phyloP scores from a whole-genome alignment of 1,140 invertebrate genomes.

The Dendroctonus ponderosae region DNA sequence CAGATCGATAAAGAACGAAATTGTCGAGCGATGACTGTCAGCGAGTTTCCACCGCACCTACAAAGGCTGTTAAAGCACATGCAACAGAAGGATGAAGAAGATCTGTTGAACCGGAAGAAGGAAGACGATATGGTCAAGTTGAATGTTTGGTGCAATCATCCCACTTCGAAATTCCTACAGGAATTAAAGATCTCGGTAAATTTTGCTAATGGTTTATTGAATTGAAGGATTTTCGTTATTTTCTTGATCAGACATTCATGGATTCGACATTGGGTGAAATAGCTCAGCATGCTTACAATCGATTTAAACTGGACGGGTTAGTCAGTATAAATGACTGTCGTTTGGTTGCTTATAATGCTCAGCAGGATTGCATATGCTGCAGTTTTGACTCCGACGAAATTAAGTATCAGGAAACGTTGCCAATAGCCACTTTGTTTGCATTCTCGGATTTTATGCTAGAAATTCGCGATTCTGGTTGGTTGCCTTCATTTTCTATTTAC shows the following conservation, averaged over 20 bases:
- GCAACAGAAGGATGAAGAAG: constrained; percentile 66
- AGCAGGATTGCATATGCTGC: constrained; percentile 66
- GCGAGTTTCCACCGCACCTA: constrained; percentile 75
- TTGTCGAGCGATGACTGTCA: constrained; percentile 63
- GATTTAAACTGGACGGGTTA: constrained; percentile 60
- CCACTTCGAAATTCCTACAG: constrained; percentile 55
- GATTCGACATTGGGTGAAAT: constrained; percentile 61
- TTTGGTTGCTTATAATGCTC: constrained; percentile 70
- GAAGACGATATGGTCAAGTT: constrained; percentile 62
- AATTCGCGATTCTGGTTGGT: constrained; percentile 59
- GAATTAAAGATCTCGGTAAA: constrained; percentile 57
- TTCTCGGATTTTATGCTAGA: constrained; percentile 67
- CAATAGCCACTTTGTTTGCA: constrained; percentile 40
- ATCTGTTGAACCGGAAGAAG: constrained; percentile 59
- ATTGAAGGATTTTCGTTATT: not conserved
- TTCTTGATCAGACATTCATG: constrained; percentile 45
- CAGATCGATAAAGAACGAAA: constrained; percentile 75
- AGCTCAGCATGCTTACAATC: constrained; percentile 59
- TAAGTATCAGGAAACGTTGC: constrained; percentile 53
- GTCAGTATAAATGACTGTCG: constrained; percentile 67
- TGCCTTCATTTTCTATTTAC: no score
- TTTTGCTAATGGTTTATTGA: not conserved
- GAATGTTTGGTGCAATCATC: constrained; percentile 66
- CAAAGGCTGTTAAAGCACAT: constrained; percentile 66
- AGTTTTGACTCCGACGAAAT: constrained; percentile 66